phyloP scores from a whole-genome alignment of 2,797 vertebrate species.

The Arremon brunneinucha region DNA sequence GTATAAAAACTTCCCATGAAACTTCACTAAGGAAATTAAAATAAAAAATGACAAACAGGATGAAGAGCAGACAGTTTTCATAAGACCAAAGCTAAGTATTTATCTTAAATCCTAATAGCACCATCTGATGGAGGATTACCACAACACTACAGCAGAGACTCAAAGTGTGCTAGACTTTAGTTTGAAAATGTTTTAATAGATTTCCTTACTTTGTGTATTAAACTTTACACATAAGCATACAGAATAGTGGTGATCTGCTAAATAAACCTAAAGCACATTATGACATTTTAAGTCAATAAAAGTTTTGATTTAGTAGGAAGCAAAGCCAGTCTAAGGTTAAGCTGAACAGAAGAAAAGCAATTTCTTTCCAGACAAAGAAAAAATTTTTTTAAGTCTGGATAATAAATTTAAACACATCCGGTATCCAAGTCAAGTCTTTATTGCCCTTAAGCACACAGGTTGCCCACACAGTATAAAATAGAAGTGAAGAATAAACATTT shows the following conservation, averaged over 20 bases:
- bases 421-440: neutral
- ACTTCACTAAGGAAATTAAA: neutral
- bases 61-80: neutral
- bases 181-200: neutral
- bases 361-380: neutral
- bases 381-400: neutral
- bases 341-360: neutral
- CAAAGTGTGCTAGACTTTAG: neutral
- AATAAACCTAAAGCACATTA: neutral
- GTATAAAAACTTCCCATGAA: neutral
- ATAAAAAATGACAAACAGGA: neutral
- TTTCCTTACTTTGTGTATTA: neutral
- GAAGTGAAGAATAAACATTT: neutral
- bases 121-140: slow-evolving; percentile 54
- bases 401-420: neutral
- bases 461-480: neutral
- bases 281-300: neutral
- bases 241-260: neutral
- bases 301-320: neutral
- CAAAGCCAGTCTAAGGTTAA: neutral
- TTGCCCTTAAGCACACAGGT: neutral
- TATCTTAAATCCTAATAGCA: slow-evolving; percentile 50
- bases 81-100: neutral
- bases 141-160: neutral
- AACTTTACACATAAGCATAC: neutral